These are phyloP conservation scores for Nothura maculosa DNA, from an alignment of 2,797 vertebrate genomes.

Conservation along the genomic window DNA sequence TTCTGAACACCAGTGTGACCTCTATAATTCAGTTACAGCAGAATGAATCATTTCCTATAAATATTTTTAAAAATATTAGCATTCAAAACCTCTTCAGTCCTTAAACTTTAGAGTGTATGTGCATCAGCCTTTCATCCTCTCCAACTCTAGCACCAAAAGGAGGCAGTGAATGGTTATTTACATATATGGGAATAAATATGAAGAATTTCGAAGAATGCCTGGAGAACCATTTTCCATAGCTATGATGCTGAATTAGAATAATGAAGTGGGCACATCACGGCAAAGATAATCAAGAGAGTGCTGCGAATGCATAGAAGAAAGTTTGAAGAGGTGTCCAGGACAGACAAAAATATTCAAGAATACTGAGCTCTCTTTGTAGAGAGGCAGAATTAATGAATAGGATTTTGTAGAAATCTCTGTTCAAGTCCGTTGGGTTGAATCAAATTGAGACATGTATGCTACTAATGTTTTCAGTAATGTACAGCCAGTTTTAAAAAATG, in stretches of 20 bases:
- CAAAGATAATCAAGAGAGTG: neutral
- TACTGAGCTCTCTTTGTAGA: neutral
- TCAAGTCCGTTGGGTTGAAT: neutral
- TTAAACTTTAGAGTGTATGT: neutral
- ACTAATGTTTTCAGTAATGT: neutral
- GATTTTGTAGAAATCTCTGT: neutral
- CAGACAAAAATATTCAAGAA: neutral
- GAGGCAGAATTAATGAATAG: neutral
- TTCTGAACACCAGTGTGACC: neutral
- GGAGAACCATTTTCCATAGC: neutral
- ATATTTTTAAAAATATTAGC: constrained; percentile 37
- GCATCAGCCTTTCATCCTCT: neutral
- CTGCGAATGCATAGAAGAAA: neutral
- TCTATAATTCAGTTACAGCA: neutral
- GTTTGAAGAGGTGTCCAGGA: neutral
- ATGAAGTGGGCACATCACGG: neutral
- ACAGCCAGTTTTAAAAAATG: neutral
- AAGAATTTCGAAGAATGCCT: neutral
- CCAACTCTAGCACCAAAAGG: neutral
- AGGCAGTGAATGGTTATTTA: neutral
- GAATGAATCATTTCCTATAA: constrained; percentile 20
- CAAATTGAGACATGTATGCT: neutral
- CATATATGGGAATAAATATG: neutral
- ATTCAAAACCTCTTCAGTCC: constrained; percentile 7
- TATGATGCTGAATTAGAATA: neutral